Conservation (phyloP, 2,888 invertebrate genomes). For the Eupithecia vulgata region DNA sequence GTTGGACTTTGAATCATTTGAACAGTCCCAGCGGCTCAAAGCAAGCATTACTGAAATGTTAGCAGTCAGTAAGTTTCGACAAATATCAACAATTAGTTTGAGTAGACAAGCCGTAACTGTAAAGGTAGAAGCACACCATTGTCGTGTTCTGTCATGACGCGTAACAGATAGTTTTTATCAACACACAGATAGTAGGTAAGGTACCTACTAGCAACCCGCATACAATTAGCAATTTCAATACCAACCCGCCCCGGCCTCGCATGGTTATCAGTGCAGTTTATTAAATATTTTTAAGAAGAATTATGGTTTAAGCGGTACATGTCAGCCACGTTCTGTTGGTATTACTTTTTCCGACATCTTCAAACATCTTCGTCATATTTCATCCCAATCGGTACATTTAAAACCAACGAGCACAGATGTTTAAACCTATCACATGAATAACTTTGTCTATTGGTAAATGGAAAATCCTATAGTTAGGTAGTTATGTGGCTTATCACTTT, state of each 20-base stretch:
- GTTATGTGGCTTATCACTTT: background rate
- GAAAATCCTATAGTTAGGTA: background rate
- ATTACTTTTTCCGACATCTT: background rate
- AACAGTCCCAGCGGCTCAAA: conserved; percentile 10
- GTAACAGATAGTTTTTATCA: background rate
- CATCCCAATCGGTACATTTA: background rate
- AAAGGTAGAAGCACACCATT: conserved; percentile 8
- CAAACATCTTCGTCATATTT: background rate
- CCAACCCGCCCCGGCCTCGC: background rate
- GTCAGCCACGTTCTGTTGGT: background rate
- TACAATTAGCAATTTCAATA: background rate
- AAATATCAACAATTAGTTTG: conserved; percentile 35
- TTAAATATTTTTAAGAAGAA: background rate
- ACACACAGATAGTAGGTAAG: too few relatives aligned
- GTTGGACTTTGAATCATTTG: background rate
- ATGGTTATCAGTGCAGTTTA: background rate
- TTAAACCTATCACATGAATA: background rate
- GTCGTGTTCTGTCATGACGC: background rate
- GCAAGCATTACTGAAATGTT: conserved; percentile 28
- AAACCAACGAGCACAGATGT: too few relatives aligned
- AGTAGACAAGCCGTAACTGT: conserved; percentile 28
- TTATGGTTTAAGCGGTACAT: background rate
- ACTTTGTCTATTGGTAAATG: background rate
- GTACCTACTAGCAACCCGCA: too few relatives aligned
- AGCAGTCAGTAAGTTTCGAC: conserved; percentile 30